Evolutionary conservation across 53 echinoderm and acorn worm species (phyloP).

Genomic region (Astropecten irregularis): DNA sequence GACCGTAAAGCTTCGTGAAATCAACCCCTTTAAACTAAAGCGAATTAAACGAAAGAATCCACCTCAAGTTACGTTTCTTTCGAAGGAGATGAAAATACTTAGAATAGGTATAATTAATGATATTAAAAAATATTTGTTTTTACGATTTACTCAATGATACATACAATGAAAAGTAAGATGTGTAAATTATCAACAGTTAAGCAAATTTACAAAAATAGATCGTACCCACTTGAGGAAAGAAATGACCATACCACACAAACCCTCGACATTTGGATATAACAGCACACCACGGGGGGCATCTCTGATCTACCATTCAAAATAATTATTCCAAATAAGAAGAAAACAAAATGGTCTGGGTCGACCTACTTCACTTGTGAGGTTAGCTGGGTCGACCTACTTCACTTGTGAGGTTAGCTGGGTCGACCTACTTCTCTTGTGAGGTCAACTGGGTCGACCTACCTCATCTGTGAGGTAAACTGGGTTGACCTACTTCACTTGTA

Average conservation of each 20-base stretch:
- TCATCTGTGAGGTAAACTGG: not conserved
- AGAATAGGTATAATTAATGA: too few relatives aligned
- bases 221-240: not conserved
- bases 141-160: not conserved
- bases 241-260: too few relatives aligned
- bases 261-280: not conserved
- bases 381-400: not conserved
- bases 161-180: constrained; percentile 36
- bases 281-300: not conserved
- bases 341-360: not conserved
- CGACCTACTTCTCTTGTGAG: not conserved
- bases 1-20: too few relatives aligned
- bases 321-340: too few relatives aligned
- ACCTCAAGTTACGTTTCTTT: too few relatives aligned
- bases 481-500: too few relatives aligned
- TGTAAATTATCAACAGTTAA: constrained; percentile 46
- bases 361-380: not conserved
- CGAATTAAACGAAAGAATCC: too few relatives aligned
- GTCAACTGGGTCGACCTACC: not conserved
- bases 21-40: too few relatives aligned
- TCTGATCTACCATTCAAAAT: not conserved
- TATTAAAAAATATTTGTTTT: too few relatives aligned
- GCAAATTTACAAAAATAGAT: constrained; percentile 58
- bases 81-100: too few relatives aligned
- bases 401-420: not conserved